Percentiles rank a stretch among this genome's conserved stretches.
Evolutionary conservation across 2,113 vertebrate species (phyloP).

Genomic region (Myrmecobius fasciatus): DNA sequence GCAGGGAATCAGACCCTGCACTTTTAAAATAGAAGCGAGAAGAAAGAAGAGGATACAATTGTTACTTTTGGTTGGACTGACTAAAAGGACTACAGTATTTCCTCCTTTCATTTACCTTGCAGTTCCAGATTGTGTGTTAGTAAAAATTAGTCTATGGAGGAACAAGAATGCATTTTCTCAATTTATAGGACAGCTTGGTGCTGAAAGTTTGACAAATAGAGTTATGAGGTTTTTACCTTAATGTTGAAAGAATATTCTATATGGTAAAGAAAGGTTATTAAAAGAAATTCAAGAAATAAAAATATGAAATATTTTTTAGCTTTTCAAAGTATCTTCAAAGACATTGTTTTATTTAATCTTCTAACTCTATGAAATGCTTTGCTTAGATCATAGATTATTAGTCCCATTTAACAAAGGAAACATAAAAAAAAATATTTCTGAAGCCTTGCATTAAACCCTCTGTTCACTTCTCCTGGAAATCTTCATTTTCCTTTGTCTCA

Average conservation of each 20-base stretch:
- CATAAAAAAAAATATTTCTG: not conserved
- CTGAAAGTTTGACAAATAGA: not conserved
- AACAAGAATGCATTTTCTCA: constrained; percentile 13
- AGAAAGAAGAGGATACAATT: not conserved
- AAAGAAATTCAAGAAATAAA: not conserved
- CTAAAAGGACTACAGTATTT: not conserved
- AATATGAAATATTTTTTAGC: not conserved
- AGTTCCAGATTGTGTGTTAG: not conserved
- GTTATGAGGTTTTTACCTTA: not conserved
- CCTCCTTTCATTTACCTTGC: not conserved
- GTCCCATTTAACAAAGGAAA: not conserved
- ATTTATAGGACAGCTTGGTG: not conserved
- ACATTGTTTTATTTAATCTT: not conserved
- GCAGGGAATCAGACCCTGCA: not conserved
- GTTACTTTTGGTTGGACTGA: not conserved
- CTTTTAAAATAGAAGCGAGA: not conserved
- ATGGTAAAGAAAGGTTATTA: not conserved
- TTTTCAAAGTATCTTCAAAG: not conserved
- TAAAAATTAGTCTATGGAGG: not conserved
- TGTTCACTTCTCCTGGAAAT: not conserved
- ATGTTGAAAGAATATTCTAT: not conserved
- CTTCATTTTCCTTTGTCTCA: not conserved
- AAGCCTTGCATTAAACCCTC: not conserved
- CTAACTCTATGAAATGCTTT: not conserved
- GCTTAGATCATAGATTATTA: not conserved